Evolutionary conservation across 2,888 invertebrate genomes (phyloP), one percentile per base, ranked within the genome.

Genomic region (Metacarcinus magister): DNA sequence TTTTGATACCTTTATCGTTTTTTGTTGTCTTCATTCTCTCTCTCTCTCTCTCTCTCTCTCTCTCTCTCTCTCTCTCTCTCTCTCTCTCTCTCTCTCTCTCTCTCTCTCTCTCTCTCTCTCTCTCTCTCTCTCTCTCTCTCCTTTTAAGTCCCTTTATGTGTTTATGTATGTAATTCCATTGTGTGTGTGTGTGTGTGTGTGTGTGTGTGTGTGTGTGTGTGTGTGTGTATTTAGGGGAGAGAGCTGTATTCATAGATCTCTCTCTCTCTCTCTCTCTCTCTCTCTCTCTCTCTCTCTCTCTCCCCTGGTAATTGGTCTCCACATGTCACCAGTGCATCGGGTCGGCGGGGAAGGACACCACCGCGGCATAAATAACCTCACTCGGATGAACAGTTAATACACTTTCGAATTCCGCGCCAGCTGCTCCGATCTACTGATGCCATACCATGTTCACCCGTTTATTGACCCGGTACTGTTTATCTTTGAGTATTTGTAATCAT

Each of bases 311-410:
- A 93, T 75, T 44, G 43, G 39, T 23, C 19, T 28, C 8, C 82
- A 32, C 82, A 93, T 75, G 67, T 75, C 44, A 8, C n/a, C 32
- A 23, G 90, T 48, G 60, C 28, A 60, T 10, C 10, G 54, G 54
- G 54, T 54, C 8, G 8, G 67, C 5, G 32, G 89, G 89, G 95
- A 46, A 60, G 48, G 82, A 5, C 48, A 48, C 46, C 43, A 10
- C 46, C 46, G 92, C 96, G 75, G 94, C 92, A 95, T 95, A 96
- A 92, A 95, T 96, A 96, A 96, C 95, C 95, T 96, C 96, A 96
- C 95, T 93, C 92, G 94, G 95, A 95, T 95, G 95, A 95, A 95
- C 96, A 93, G 93, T 96, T 96, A 96, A 96, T 96, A 96, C 95
- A 96, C 95, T 92, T 92, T 96, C 96, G 89, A 93, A 95, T 96